A percentile compares a stretch with the other conserved stretches of the same genome.
Conservation (phyloP, 2,888 invertebrate genomes). For the Drosophila ochracea region DNA sequence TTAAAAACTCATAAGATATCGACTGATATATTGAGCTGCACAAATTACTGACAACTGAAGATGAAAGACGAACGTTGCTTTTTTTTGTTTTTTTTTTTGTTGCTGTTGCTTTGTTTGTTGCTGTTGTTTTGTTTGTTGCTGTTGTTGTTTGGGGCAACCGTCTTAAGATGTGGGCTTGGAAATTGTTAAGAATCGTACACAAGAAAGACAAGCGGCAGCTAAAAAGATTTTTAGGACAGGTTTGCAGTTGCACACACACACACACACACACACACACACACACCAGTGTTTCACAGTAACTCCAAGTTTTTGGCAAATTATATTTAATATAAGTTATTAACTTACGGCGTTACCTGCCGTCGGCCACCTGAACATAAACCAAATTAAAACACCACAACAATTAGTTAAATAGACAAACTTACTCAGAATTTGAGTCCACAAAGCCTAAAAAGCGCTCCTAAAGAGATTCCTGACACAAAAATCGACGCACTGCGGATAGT, state of each 20-base stretch:
- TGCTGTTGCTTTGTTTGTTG: background rate
- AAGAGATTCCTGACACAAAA: no score
- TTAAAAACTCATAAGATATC: constrained; percentile 86
- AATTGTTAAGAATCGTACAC: constrained; percentile 31
- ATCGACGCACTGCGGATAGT: no score
- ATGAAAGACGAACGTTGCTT: constrained; percentile 63
- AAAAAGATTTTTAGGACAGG: constrained; percentile 73
- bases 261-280: background rate
- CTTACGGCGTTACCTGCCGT: no score
- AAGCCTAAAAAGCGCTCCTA: no score
- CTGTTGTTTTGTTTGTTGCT: background rate
- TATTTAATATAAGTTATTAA: no score
- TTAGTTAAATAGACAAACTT: no score
- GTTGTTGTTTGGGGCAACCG: background rate
- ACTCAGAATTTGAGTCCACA: no score
- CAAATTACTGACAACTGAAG: constrained; percentile 83
- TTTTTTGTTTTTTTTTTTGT: background rate
- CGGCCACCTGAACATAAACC: no score
- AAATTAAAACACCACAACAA: no score
- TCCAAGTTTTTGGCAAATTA: no score
- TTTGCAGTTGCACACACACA: constrained; percentile 52
- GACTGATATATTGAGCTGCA: constrained; percentile 85
- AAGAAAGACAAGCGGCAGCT: constrained; percentile 40
- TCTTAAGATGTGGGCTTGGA: constrained; percentile 10
- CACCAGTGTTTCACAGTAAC: no score